Evolutionary conservation across 1,140 invertebrate genomes (phyloP).

Genomic region (Nephila pilipes): DNA sequence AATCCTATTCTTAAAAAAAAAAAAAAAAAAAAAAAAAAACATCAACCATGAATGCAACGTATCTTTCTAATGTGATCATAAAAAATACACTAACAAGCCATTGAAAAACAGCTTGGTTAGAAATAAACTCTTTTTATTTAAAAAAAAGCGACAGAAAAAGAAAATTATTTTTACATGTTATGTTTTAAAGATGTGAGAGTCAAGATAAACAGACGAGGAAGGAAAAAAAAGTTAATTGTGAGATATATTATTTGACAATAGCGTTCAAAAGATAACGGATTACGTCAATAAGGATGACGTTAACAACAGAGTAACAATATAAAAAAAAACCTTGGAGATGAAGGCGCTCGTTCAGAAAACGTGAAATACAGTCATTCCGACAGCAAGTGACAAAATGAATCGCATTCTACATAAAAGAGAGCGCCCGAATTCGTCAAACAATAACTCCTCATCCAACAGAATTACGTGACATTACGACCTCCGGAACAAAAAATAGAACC

Average conservation of each 20-base stretch:
- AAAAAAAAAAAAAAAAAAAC: no score
- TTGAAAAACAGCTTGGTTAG: no score
- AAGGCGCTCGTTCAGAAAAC: not conserved
- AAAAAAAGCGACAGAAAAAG: no score
- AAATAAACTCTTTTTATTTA: no score
- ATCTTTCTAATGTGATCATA: no score
- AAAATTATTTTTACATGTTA: no score
- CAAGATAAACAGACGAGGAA: not conserved
- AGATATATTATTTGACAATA: not conserved
- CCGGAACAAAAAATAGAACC: not conserved
- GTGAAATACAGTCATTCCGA: not conserved
- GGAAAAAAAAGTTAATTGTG: not conserved
- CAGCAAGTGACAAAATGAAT: not conserved
- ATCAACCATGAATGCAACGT: no score
- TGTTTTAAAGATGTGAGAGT: not conserved
- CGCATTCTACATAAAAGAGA: not conserved
- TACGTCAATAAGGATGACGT: not conserved
- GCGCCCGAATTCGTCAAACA: not conserved
- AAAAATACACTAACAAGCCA: no score
- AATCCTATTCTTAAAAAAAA: no score
- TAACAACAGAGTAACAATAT: not conserved
- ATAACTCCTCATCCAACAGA: not conserved
- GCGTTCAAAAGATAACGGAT: not conserved
- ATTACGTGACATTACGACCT: not conserved
- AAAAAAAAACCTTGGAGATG: not conserved